These are phyloP conservation scores for Macroglossus sobrinus DNA, from an alignment of 2,113 vertebrate species.

Conservation along the genomic window DNA sequence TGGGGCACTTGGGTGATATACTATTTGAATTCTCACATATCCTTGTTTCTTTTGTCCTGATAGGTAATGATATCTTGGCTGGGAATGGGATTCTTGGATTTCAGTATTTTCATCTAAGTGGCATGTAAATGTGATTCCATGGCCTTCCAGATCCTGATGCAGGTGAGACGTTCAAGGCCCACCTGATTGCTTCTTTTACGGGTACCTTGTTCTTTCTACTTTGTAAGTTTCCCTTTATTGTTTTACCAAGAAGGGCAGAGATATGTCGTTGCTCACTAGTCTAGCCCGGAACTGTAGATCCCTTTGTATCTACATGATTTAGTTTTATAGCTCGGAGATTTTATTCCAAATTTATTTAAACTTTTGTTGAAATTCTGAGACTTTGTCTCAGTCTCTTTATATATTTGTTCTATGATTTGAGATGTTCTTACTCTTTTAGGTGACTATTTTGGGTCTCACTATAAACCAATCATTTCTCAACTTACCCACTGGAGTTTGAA, in stretches of 20 bases:
- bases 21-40: not conserved
- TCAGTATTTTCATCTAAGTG: not conserved
- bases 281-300: not conserved
- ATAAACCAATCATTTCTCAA: not conserved
- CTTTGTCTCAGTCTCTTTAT: not conserved
- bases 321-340: not conserved
- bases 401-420: not conserved
- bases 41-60: not conserved
- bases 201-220: not conserved
- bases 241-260: not conserved
- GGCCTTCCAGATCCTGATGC: not conserved
- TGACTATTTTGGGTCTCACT: not conserved
- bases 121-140: not conserved
- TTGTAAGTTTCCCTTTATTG: not conserved
- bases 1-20: accelerated
- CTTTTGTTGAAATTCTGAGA: not conserved
- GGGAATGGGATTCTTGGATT: not conserved
- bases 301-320: not conserved
- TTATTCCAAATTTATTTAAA: not conserved
- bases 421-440: not conserved
- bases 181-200: not conserved
- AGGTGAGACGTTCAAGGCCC: not conserved
- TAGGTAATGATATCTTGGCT: not conserved
- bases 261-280: not conserved
- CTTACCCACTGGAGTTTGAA: not conserved